Percentiles rank a stretch among this genome's conserved stretches.
Conservation (phyloP, 2,113 vertebrate genomes). For the Pholis gunnellus region DNA sequence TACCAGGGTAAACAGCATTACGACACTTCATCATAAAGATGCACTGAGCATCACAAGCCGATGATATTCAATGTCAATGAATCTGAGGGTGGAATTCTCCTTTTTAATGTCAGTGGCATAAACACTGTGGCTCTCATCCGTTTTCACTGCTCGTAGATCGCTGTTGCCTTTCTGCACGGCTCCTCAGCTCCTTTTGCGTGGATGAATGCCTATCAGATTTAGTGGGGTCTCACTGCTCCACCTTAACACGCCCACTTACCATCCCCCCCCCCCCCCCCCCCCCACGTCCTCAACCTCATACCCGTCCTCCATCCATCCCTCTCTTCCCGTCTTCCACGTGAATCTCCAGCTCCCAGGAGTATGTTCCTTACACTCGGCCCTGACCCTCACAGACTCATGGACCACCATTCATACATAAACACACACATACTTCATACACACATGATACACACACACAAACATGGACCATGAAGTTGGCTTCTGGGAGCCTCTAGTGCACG, state of each 20-base stretch:
- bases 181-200: slow-evolving; percentile 64
- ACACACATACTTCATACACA: neutral
- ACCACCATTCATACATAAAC: slow-evolving; percentile 2
- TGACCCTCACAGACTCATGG: slow-evolving; percentile 34
- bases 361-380: neutral
- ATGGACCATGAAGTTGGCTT: slow-evolving; percentile 21
- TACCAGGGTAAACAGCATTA: slow-evolving; percentile 49
- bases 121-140: slow-evolving; percentile 54
- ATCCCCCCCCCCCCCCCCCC: neutral
- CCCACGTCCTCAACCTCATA: slow-evolving; percentile 1
- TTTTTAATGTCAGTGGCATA: slow-evolving; percentile 59
- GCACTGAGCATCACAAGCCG: slow-evolving; percentile 27
- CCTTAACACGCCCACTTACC: neutral
- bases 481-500: slow-evolving; percentile 23
- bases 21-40: slow-evolving; percentile 44
- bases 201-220: slow-evolving; percentile 74
- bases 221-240: slow-evolving; percentile 28
- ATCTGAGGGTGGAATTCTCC: slow-evolving; percentile 39
- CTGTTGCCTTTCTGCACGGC: slow-evolving; percentile 51
- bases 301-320: slow-evolving; percentile 1
- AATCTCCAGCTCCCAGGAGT: slow-evolving; percentile 6
- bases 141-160: slow-evolving; percentile 56
- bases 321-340: neutral
- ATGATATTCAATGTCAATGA: slow-evolving; percentile 26
- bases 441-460: slow-evolving; percentile 7